Evolutionary conservation across 2,888 invertebrate genomes (phyloP).

Genomic region (Fragum whitleyi): DNA sequence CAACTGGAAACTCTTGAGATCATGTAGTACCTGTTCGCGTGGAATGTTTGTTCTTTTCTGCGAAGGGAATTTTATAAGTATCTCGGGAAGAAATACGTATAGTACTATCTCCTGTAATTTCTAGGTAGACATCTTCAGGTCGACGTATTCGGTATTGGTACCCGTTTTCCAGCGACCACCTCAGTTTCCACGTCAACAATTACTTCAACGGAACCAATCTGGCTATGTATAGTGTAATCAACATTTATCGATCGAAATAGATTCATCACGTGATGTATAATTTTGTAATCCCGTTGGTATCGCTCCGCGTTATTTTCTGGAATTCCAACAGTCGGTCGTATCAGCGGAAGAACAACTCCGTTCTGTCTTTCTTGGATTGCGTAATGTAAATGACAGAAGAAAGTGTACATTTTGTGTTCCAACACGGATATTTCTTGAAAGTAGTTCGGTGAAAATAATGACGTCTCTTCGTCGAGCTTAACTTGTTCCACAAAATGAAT

Average conservation of each 20-base stretch:
- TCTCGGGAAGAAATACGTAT: background rate
- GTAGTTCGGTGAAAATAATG: constrained; percentile 10
- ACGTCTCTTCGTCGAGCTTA: background rate
- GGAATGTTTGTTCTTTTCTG: background rate
- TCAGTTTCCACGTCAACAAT: background rate
- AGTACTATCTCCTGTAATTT: background rate
- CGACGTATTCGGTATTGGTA: background rate
- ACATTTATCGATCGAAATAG: constrained; percentile 11
- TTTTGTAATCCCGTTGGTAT: constrained; percentile 17
- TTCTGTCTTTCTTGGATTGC: background rate
- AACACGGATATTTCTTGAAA: background rate
- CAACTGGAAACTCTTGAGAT: background rate
- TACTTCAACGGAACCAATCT: constrained; percentile 12
- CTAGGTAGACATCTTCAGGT: background rate
- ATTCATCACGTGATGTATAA: constrained; percentile 9
- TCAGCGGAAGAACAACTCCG: background rate
- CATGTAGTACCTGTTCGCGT: background rate
- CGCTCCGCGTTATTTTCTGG: constrained; percentile 17
- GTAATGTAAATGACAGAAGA: constrained; percentile 13
- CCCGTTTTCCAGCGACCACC: background rate
- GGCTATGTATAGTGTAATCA: constrained; percentile 2
- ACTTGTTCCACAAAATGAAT: background rate
- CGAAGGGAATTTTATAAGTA: background rate
- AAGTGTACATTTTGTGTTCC: constrained; percentile 5
- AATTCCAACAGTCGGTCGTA: background rate